Evolutionary conservation across 2,113 vertebrate genomes (phyloP), one percentile per base, ranked within the genome.

Genomic region (Mola mola): DNA sequence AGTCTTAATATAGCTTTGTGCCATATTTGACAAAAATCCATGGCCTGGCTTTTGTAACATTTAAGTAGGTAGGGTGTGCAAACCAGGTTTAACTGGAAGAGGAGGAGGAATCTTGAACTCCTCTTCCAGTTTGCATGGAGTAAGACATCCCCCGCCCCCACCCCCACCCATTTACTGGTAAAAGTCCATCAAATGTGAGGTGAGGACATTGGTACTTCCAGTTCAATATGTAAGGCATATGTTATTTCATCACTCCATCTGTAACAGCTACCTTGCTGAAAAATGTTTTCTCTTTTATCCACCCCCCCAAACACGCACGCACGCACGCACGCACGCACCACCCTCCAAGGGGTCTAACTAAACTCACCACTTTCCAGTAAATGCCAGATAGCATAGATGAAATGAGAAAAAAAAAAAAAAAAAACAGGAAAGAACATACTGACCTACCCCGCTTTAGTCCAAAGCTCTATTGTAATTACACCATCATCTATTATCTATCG

Each of bases 401-500:
- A 43, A 72, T 78, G 19, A 73, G 72, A 73, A 72, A 52, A 77
- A 74, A 59, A 37, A 43, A 72, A 79, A 21, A 73, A 72, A 73
- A 72, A 52, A 77, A 74, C 71, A 75, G 65, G 67, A 82, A 82
- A 43, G 75, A 79, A 80, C 57, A 67, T 37, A 61, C 17, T 71
- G 73, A 68, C 73, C 75, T 65, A 55, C 13, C 42, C 12, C 10
- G 56, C 48, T 55, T 70, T 42, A 83, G 67, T 83, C 71, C 75
- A 79, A 81, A 75, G 61, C 41, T 60, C 61, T 66, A 46, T 24
- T 72, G 69, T 85, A 81, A 90, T 87, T 76, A 86, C 74, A 49
- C 67, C 55, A 84, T 81, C 66, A 41, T 72, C 61, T 44, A 78
- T 88, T 88, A 88, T 89, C 79, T 79, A 79, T 77, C 40, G 9